phyloP scores from a whole-genome alignment of 2,888 invertebrate species.

The Lasioglossum calceatum region DNA sequence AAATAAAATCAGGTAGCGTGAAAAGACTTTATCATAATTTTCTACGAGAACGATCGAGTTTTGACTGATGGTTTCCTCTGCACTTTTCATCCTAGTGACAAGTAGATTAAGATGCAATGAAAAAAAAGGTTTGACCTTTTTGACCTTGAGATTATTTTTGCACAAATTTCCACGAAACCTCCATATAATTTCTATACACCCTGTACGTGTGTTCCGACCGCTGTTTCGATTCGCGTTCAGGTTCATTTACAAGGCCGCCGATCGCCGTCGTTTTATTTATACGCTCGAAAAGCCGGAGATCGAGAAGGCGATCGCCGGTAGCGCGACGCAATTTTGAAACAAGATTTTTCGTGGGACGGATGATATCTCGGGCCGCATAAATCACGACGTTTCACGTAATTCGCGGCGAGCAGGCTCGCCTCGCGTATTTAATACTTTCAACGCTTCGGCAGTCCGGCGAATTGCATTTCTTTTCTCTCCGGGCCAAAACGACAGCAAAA shows the following conservation, averaged over 20 bases:
- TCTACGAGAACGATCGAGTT: too few relatives aligned
- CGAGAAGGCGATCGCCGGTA: neutral
- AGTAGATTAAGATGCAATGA: too few relatives aligned
- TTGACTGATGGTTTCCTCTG: too few relatives aligned
- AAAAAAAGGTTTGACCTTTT: too few relatives aligned
- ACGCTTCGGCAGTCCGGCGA: conserved; percentile 53
- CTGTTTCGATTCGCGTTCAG: neutral
- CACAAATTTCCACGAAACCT: too few relatives aligned
- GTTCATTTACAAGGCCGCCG: conserved; percentile 6
- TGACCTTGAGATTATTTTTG: too few relatives aligned
- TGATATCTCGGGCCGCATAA: conserved; percentile 50
- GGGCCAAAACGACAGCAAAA: conserved; percentile 2
- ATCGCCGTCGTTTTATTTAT: conserved; percentile 3
- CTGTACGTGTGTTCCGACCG: neutral
- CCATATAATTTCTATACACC: too few relatives aligned
- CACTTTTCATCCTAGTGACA: too few relatives aligned
- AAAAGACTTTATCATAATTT: too few relatives aligned
- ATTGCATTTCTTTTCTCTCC: conserved; percentile 49
- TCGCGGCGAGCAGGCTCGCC: conserved; percentile 34
- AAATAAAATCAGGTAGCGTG: too few relatives aligned
- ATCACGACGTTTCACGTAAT: conserved; percentile 57
- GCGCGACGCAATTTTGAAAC: conserved; percentile 18
- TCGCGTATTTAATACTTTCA: conserved; percentile 59
- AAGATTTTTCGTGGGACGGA: conserved; percentile 47
- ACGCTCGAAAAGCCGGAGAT: neutral